phyloP scores from a whole-genome alignment of 1,140 invertebrate species.

The Dolichoris vasculosae region DNA sequence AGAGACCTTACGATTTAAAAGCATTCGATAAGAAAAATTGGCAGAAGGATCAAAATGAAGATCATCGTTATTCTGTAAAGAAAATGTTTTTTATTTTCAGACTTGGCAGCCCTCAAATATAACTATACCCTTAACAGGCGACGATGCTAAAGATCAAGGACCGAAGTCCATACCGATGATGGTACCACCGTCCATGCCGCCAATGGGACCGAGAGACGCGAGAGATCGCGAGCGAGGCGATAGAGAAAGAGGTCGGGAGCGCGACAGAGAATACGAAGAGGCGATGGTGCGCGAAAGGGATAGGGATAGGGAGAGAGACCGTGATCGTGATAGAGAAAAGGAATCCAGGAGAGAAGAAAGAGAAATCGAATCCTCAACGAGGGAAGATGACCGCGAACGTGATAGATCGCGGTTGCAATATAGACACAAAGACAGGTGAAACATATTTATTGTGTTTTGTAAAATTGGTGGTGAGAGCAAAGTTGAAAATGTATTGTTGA shows the following conservation, averaged over 20 bases:
- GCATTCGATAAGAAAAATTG: neutral
- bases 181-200: constrained; percentile 70
- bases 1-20: neutral
- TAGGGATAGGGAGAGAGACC: constrained; percentile 65
- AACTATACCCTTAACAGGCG: constrained; percentile 69
- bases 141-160: constrained; percentile 71
- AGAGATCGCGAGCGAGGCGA: constrained; percentile 67
- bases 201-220: constrained; percentile 68
- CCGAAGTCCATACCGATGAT: constrained; percentile 70
- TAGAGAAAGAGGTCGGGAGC: constrained; percentile 66
- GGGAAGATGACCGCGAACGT: constrained; percentile 70
- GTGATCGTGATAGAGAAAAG: constrained; percentile 71
- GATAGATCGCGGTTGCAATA: constrained; percentile 71
- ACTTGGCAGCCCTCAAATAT: constrained; percentile 71
- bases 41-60: neutral
- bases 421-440: constrained; percentile 72
- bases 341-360: constrained; percentile 72
- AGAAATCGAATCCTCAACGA: constrained; percentile 67
- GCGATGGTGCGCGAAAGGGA: constrained; percentile 64
- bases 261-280: constrained; percentile 65
- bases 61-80: neutral
- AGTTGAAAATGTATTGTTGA: neutral
- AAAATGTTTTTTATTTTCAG: constrained; percentile 55
- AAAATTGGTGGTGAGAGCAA: neutral
- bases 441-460: neutral